phyloP scores from a whole-genome alignment of 2,797 vertebrate species.

The Hydrophis major region DNA sequence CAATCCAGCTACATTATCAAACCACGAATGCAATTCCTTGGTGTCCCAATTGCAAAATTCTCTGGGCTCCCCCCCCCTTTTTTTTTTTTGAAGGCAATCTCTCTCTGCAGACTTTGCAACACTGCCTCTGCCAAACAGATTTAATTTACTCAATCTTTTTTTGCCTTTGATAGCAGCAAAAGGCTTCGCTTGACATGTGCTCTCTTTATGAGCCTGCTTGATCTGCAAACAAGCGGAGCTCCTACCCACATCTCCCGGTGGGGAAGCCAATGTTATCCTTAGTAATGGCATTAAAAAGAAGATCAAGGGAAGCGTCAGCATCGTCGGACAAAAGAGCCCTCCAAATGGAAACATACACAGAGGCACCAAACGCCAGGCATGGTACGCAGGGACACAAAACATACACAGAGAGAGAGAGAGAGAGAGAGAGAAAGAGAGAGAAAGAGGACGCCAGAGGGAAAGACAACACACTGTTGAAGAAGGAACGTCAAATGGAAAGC shows the following conservation, averaged over 20 bases:
- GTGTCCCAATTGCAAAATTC: background rate
- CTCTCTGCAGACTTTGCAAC: background rate
- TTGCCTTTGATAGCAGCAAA: background rate
- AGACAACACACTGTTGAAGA: background rate
- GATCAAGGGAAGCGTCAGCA: constrained; percentile 8
- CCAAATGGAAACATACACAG: constrained; percentile 30
- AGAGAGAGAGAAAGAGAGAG: background rate
- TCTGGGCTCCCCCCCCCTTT: background rate
- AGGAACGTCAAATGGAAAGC: background rate
- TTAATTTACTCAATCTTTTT: background rate
- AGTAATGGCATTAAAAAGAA: background rate
- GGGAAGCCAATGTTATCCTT: background rate
- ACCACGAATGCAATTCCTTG: background rate
- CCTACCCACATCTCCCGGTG: background rate
- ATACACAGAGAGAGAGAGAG: background rate
- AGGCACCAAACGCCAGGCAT: constrained; percentile 20
- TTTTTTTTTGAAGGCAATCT: background rate
- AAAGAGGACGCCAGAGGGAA: background rate
- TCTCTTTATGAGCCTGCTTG: background rate
- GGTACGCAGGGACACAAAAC: constrained; percentile 15
- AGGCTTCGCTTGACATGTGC: background rate
- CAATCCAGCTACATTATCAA: background rate
- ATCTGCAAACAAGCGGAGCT: background rate
- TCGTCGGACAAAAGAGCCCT: constrained; percentile 18
- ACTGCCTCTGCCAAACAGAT: background rate